Conservation (phyloP, 2,113 vertebrate species). For the Phoxinus phoxinus region DNA sequence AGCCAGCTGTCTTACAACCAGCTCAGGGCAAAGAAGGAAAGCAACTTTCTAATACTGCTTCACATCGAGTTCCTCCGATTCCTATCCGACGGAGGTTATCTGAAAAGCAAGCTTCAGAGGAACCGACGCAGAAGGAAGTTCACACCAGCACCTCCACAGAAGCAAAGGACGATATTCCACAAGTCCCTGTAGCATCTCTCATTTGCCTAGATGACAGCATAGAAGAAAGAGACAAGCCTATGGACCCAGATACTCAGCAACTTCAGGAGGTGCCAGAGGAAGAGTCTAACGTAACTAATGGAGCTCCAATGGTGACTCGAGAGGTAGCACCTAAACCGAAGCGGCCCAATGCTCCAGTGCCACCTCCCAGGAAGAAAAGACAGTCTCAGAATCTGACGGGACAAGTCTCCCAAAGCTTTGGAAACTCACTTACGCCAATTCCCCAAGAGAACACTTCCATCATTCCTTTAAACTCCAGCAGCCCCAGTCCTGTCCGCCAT, state of each 20-base stretch:
- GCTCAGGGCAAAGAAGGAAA: conserved; percentile 41
- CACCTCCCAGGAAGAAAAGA: conserved; percentile 81
- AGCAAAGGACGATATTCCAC: not conserved
- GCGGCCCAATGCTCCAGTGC: conserved; percentile 73
- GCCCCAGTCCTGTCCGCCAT: not conserved
- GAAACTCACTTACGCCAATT: not conserved
- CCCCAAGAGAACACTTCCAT: conserved; percentile 15
- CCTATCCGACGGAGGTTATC: conserved; percentile 54
- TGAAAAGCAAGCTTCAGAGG: conserved; percentile 49
- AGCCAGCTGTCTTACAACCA: conserved; percentile 42
- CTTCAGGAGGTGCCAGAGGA: conserved; percentile 36
- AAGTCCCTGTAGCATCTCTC: conserved; percentile 44
- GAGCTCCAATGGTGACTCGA: conserved; percentile 8
- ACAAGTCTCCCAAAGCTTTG: not conserved
- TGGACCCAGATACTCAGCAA: not conserved
- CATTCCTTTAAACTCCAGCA: conserved; percentile 13
- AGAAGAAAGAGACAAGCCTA: conserved; percentile 21
- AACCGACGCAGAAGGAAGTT: conserved; percentile 4
- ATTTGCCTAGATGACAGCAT: conserved; percentile 56
- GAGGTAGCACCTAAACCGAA: conserved; percentile 30
- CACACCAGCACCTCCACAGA: conserved; percentile 23
- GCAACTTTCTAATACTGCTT: not conserved
- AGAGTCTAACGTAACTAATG: conserved; percentile 30
- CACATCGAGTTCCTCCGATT: conserved; percentile 50
- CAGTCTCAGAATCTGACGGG: conserved; percentile 49